phyloP scores from a whole-genome alignment of 2,797 vertebrate genomes.

The Sparidentex hasta region DNA sequence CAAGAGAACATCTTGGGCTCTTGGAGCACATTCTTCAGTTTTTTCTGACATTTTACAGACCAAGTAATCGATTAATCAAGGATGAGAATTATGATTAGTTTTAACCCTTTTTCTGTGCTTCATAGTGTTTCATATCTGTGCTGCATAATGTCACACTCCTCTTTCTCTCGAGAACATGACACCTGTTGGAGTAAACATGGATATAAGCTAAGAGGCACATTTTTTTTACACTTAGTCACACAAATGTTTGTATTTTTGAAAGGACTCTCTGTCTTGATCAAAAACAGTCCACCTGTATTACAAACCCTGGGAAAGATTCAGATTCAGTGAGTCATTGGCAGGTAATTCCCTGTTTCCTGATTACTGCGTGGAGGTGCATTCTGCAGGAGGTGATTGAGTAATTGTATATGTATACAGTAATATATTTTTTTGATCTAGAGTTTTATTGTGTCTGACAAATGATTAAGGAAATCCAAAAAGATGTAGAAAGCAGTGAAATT shows the following conservation, averaged over 20 bases:
- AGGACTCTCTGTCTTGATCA: no score
- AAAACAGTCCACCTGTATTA: no score
- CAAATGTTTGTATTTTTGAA: no score
- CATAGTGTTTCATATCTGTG: neutral
- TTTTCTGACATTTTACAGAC: no score
- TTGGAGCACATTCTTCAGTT: no score
- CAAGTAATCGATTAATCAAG: no score
- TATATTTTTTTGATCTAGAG: neutral
- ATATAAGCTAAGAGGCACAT: neutral
- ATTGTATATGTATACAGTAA: neutral
- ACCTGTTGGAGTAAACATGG: neutral
- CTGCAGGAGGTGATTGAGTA: neutral
- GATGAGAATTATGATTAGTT: no score
- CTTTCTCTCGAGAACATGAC: neutral
- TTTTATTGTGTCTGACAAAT: neutral
- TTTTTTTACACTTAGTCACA: no score
- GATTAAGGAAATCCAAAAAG: neutral
- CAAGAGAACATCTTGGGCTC: no score
- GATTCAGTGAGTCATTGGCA: neutral
- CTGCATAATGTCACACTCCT: no score
- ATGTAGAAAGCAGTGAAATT: neutral
- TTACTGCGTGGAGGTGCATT: slow-evolving; percentile 8
- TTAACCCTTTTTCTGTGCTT: neutral
- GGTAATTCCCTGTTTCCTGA: neutral
- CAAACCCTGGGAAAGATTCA: no score